These are phyloP conservation scores for Cisticola juncidis DNA, from an alignment of 2,113 vertebrate species.

Conservation along the genomic window DNA sequence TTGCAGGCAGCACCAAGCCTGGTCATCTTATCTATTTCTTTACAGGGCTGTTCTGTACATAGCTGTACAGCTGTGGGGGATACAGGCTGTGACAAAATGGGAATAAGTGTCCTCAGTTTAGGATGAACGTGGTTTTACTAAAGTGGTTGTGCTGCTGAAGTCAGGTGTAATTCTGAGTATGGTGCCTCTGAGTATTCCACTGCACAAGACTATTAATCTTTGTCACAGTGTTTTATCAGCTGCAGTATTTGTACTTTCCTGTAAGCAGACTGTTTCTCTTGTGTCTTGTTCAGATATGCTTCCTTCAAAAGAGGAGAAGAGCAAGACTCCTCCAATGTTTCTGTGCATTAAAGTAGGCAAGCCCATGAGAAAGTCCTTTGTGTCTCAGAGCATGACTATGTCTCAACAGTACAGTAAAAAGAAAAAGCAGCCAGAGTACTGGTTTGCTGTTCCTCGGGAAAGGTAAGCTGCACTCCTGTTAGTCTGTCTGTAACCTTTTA, in stretches of 20 bases:
- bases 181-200: neutral
- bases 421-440: slow-evolving; percentile 92
- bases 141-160: neutral
- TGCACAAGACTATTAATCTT: neutral
- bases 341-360: slow-evolving; percentile 97
- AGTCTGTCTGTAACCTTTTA: neutral
- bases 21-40: neutral
- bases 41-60: neutral
- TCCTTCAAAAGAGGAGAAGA: slow-evolving; percentile 92
- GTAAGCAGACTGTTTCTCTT: neutral
- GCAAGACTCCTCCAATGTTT: slow-evolving; percentile 97
- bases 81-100: neutral
- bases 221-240: neutral
- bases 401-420: slow-evolving; percentile 79
- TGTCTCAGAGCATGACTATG: slow-evolving; percentile 77
- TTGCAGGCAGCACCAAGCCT: neutral
- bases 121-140: neutral
- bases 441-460: slow-evolving; percentile 98
- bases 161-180: neutral
- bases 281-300: slow-evolving; percentile 85
- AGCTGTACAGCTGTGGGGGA: neutral
- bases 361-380: slow-evolving; percentile 97
- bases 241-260: neutral
- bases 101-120: neutral
- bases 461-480: slow-evolving; percentile 72